A percentile compares a stretch with the other conserved stretches of the same genome.
phyloP scores from a whole-genome alignment of 2,113 vertebrate species.

The Etheostoma spectabile region DNA sequence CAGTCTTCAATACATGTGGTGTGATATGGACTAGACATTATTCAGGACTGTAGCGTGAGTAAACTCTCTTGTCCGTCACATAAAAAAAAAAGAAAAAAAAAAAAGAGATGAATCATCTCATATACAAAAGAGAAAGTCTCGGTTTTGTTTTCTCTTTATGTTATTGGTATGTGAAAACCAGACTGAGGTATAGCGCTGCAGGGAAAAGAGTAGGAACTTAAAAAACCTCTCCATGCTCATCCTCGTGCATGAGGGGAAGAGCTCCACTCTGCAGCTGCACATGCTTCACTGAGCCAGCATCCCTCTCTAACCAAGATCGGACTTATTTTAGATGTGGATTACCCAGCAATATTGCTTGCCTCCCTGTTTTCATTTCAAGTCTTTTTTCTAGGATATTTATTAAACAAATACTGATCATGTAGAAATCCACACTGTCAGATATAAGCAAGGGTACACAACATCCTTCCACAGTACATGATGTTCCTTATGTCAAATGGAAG shows the following conservation, averaged over 20 bases:
- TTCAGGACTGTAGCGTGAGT: neutral
- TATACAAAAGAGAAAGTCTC: conserved; percentile 13
- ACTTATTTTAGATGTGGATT: conserved; percentile 65
- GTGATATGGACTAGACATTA: neutral
- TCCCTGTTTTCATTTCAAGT: conserved; percentile 34
- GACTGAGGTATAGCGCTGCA: conserved; percentile 53
- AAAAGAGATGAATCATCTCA: conserved; percentile 5
- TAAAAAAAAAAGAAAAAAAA: conserved; percentile 3
- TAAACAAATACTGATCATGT: neutral
- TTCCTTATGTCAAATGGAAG: neutral
- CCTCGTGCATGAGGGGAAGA: conserved; percentile 53
- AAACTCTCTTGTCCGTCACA: conserved; percentile 13
- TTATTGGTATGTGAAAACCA: conserved; percentile 45
- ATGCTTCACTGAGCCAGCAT: conserved; percentile 73
- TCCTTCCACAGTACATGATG: conserved; percentile 7
- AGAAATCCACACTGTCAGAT: neutral
- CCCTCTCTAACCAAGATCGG: conserved; percentile 56
- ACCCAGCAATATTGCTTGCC: conserved; percentile 45
- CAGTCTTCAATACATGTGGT: too few species aligned
- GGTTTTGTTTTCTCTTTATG: conserved; percentile 49
- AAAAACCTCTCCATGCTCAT: conserved; percentile 39
- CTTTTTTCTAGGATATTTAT: neutral
- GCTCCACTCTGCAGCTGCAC: conserved; percentile 71
- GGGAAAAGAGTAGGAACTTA: conserved; percentile 51
- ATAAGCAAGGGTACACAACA: neutral